These are phyloP conservation scores for Lutjanus argentimaculatus DNA, from an alignment of 2,797 vertebrate genomes.

Conservation along the genomic window DNA sequence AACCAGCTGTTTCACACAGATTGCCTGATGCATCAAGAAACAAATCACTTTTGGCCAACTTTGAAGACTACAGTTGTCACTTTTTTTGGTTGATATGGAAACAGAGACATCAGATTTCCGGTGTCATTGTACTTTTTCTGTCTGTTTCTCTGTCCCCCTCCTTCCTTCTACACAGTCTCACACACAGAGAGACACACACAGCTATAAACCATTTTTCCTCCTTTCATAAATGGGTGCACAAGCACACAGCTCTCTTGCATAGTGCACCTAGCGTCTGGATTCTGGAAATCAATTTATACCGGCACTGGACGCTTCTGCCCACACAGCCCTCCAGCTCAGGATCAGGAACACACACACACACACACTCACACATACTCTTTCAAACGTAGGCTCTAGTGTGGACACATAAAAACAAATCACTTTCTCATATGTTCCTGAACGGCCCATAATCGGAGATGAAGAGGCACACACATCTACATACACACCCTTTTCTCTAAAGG, in stretches of 20 bases:
- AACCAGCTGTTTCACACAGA: conserved; percentile 31
- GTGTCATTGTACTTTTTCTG: conserved; percentile 9
- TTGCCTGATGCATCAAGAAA: conserved; percentile 4
- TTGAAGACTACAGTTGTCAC: conserved; percentile 24
- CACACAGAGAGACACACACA: conserved; percentile 31
- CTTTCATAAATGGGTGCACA: conserved; percentile 63
- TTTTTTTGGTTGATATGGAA: conserved; percentile 22
- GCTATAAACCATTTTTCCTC: conserved; percentile 55
- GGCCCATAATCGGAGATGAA: conserved; percentile 58
- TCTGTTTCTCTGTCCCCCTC: not conserved
- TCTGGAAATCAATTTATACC: conserved; percentile 79
- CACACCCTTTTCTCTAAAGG: conserved; percentile 36
- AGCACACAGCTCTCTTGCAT: conserved; percentile 51
- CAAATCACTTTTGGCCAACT: conserved; percentile 17
- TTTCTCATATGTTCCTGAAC: conserved; percentile 61
- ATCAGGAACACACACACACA: conserved; percentile 39
- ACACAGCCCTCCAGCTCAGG: conserved; percentile 71
- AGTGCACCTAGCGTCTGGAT: conserved; percentile 61
- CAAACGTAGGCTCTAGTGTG: conserved; percentile 20
- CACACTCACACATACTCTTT: conserved; percentile 24
- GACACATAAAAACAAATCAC: conserved; percentile 62
- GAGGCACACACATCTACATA: conserved; percentile 37
- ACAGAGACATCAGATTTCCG: conserved; percentile 23
- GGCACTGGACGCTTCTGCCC: conserved; percentile 68
- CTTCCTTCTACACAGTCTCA: conserved; percentile 9